phyloP scores from a whole-genome alignment of 1,140 invertebrate genomes.

The Hetaerina americana region DNA sequence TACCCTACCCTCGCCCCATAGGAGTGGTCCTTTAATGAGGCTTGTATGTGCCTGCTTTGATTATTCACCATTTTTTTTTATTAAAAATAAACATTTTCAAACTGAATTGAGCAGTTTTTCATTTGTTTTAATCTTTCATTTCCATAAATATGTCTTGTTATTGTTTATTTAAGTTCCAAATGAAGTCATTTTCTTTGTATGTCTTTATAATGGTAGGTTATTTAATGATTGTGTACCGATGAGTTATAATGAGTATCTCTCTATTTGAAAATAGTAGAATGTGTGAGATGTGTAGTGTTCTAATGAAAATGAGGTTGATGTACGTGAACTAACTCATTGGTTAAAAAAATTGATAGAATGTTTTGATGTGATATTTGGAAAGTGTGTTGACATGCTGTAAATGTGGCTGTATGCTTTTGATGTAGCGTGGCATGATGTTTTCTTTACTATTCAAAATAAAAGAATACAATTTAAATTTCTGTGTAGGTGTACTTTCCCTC shows the following conservation, averaged over 20 bases:
- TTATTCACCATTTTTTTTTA: too few species aligned
- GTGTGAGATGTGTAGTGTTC: neutral
- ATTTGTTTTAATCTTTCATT: neutral
- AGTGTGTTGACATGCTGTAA: neutral
- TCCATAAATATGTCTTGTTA: neutral
- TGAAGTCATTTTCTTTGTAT: neutral
- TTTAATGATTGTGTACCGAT: neutral
- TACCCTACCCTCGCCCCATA: neutral
- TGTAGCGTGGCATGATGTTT: neutral
- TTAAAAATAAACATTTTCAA: neutral
- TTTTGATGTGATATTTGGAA: neutral
- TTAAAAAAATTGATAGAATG: neutral
- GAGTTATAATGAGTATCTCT: neutral
- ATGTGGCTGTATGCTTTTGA: neutral
- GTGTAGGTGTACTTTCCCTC: too few species aligned
- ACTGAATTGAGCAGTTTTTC: neutral
- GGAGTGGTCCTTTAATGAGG: neutral
- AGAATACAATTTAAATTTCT: neutral
- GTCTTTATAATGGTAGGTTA: neutral
- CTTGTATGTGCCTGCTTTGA: neutral
- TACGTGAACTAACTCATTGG: neutral
- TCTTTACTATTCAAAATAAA: neutral
- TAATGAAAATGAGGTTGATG: neutral
- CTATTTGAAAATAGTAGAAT: neutral
- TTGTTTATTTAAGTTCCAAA: neutral